Evolutionary conservation across 2,113 vertebrate genomes (phyloP).

Genomic region (Seriola aureovittata): DNA sequence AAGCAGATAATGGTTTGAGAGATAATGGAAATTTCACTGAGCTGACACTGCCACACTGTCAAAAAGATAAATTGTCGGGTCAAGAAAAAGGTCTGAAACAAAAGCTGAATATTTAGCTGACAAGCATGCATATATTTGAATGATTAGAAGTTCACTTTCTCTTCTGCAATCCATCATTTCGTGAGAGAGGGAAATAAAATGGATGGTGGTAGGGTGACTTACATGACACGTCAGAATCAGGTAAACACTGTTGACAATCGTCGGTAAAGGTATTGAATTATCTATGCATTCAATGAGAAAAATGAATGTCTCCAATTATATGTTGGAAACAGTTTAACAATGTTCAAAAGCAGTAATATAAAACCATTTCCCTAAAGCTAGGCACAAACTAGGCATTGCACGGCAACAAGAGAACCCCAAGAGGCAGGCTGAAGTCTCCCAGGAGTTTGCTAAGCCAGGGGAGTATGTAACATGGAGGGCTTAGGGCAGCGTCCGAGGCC

Average conservation of each 20-base stretch:
- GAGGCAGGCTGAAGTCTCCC: slow-evolving; percentile 33
- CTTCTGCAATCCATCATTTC: slow-evolving; percentile 77
- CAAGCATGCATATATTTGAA: slow-evolving; percentile 75
- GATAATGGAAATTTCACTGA: slow-evolving; percentile 79
- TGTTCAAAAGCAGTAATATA: background rate
- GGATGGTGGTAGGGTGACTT: slow-evolving; percentile 10
- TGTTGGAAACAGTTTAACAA: slow-evolving; percentile 8
- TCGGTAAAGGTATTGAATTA: slow-evolving; percentile 2
- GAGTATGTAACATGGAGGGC: slow-evolving; percentile 62
- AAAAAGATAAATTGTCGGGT: slow-evolving; percentile 85
- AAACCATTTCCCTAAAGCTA: background rate
- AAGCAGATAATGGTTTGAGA: slow-evolving; percentile 76
- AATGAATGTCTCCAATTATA: background rate
- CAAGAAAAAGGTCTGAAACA: slow-evolving; percentile 59
- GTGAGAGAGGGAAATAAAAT: slow-evolving; percentile 19
- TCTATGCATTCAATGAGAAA: background rate
- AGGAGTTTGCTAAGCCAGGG: slow-evolving; percentile 57
- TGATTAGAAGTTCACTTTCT: slow-evolving; percentile 61
- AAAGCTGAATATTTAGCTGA: slow-evolving; percentile 75
- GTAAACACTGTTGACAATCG: slow-evolving; percentile 37
- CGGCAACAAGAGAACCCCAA: slow-evolving; percentile 4
- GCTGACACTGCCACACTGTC: slow-evolving; percentile 69
- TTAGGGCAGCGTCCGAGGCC: slow-evolving; percentile 74
- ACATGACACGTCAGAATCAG: slow-evolving; percentile 6
- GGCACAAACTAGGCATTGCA: slow-evolving; percentile 10